Percentiles rank a stretch among this genome's conserved stretches.
These are phyloP conservation scores for Diplazon laetatorius DNA, from an alignment of 2,888 invertebrate genomes.

Conservation along the genomic window DNA sequence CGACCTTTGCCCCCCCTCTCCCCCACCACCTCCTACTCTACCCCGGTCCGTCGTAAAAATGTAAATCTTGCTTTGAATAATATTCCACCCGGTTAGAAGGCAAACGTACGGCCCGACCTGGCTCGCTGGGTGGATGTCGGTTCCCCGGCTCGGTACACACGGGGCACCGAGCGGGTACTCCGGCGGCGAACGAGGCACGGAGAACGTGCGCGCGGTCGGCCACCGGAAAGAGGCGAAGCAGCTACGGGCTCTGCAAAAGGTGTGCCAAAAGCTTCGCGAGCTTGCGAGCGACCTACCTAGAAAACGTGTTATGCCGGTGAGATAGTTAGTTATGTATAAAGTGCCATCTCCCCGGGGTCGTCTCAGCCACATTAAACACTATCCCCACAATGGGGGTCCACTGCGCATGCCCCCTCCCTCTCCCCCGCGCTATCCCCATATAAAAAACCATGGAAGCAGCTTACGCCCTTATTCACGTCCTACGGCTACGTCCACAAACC, in stretches of 20 bases:
- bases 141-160: constrained; percentile 17
- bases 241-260: neutral
- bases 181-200: neutral
- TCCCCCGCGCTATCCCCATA: constrained; percentile 12
- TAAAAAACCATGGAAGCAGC: constrained; percentile 36
- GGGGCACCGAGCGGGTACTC: too few relatives aligned
- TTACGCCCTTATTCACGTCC: neutral
- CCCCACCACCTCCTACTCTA: too few relatives aligned
- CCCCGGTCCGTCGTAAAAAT: constrained; percentile 76
- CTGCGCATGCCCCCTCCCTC: too few relatives aligned
- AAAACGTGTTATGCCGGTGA: constrained; percentile 50
- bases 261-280: constrained; percentile 15
- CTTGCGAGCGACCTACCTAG: too few relatives aligned
- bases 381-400: constrained; percentile 67
- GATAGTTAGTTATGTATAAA: constrained; percentile 68
- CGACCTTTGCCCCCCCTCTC: constrained; percentile 14
- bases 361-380: constrained; percentile 71
- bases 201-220: constrained; percentile 27
- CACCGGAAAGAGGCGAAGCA: constrained; percentile 15
- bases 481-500: neutral
- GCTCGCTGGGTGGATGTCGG: constrained; percentile 28
- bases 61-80: constrained; percentile 78
- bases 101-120: constrained; percentile 59
- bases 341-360: constrained; percentile 69
- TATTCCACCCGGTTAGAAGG: constrained; percentile 70